phyloP scores from a whole-genome alignment of 2,888 invertebrate species.

The Acheta domesticus region DNA sequence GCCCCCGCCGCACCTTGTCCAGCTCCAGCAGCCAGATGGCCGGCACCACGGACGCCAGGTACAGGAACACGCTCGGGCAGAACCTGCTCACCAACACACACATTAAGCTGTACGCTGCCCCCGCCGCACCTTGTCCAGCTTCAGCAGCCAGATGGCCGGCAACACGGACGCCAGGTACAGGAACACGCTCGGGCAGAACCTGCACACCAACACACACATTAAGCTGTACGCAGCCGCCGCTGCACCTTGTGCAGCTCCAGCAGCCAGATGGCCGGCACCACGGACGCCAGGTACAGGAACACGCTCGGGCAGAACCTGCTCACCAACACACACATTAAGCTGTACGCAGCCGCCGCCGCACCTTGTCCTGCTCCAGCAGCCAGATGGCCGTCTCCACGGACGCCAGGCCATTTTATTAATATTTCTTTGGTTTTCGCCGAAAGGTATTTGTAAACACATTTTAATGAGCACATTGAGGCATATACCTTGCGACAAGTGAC shows the following conservation, averaged over 20 bases:
- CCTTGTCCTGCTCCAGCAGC: slow-evolving; percentile 88
- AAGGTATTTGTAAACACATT: too few species aligned
- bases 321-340: too few species aligned
- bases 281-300: slow-evolving; percentile 81
- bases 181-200: slow-evolving; percentile 94
- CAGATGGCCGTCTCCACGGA: slow-evolving; percentile 92
- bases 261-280: slow-evolving; percentile 94
- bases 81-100: slow-evolving; percentile 62
- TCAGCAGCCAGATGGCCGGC: slow-evolving; percentile 93
- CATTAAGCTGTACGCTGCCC: slow-evolving; percentile 51
- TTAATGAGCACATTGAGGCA: too few species aligned
- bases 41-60: slow-evolving; percentile 83
- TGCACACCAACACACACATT: slow-evolving; percentile 45
- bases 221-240: slow-evolving; percentile 53
- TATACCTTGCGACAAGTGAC: too few species aligned
- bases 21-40: slow-evolving; percentile 94
- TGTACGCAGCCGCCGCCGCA: slow-evolving; percentile 63
- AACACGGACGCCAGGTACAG: slow-evolving; percentile 85
- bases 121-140: slow-evolving; percentile 79
- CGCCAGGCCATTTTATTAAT: too few species aligned
- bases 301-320: slow-evolving; percentile 92
- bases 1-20: slow-evolving; percentile 74
- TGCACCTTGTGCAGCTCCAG: slow-evolving; percentile 86
- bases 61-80: slow-evolving; percentile 89
- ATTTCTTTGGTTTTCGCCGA: too few species aligned